Base-by-base conservation (phyloP, 2,113 vertebrate genomes). In the Rhinichthys klamathensis region DNA sequence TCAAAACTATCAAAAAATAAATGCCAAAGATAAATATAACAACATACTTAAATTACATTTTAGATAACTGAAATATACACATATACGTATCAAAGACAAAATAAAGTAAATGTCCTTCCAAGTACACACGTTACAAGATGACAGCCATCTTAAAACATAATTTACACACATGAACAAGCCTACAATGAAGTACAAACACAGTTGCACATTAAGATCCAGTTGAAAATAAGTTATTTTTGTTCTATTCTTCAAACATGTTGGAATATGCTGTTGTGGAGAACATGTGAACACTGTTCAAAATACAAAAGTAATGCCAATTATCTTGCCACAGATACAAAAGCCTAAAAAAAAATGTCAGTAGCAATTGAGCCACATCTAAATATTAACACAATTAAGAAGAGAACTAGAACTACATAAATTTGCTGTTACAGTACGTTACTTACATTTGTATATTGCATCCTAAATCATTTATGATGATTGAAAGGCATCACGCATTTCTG, bases 21-120 rank as follows among this genome's bases (percentile, higher is more conserved):
- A 67, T 67, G 10, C 2, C 21, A 49, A 41, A 63, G n/a, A 46
- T 80, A 80, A 67, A 81, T 69, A 80, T 16, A 81, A 32, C 41
- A 49, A 78, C n/a, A n/a, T 60, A 32, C 30, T 41, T 65, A 67
- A 61, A 23, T 63, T 81, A 49, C 41, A 8, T 51, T 65, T 67
- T 25, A 81, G 38, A 49, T 67, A 67, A 4, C 12, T 67, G 25
- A 81, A 81, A 69, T 79, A 61, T 79, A 61, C 54, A 60, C 35
- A 79, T 78, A 32, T 60, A 30, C 30, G 30, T 30, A n/a, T 58
- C 3, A 78, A 3, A 49, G 35, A 80, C 23, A 44, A 12, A 44
- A 21, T 54, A 56, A 76, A 32, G 73, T 32, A 56, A 77, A 44
- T 63, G 54, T n/a, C 56, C 56, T 63, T 80, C 12, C 16, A 80